Conservation (phyloP, 2,113 vertebrate genomes). For the Platysternon megacephalum region DNA sequence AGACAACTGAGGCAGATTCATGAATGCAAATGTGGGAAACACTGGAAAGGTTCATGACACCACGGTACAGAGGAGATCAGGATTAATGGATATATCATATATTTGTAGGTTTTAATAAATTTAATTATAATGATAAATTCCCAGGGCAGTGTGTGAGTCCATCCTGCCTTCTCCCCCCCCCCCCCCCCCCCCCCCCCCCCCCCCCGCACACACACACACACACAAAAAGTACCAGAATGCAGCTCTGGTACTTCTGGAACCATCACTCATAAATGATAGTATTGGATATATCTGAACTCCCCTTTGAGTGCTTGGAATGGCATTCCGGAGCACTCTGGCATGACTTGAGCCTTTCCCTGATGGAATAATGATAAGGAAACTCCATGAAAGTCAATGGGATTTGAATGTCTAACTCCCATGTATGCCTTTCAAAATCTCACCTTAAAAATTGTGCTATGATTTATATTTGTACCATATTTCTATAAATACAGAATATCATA, state of each 20-base stretch:
- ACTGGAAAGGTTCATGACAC: neutral
- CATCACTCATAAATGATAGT: neutral
- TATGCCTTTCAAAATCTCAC: neutral
- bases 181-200: fast-evolving
- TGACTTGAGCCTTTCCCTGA: neutral
- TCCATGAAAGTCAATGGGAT: neutral
- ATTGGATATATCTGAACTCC: neutral
- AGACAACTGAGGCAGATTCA: neutral
- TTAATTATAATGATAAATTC: neutral
- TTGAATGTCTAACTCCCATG: neutral
- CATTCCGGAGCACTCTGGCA: neutral
- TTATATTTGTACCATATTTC: neutral
- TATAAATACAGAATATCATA: neutral
- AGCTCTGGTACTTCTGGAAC: neutral
- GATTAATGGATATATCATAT: neutral
- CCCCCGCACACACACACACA: too few relatives aligned
- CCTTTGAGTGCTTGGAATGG: neutral
- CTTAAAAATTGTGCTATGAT: neutral
- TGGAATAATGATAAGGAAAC: neutral
- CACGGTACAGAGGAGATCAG: neutral
- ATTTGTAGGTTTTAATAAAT: neutral
- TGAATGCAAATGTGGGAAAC: neutral
- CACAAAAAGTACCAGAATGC: neutral
- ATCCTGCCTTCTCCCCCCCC: neutral
- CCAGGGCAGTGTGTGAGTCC: neutral